Conservation (phyloP, 2,113 vertebrate species). For the Indicator indicator region DNA sequence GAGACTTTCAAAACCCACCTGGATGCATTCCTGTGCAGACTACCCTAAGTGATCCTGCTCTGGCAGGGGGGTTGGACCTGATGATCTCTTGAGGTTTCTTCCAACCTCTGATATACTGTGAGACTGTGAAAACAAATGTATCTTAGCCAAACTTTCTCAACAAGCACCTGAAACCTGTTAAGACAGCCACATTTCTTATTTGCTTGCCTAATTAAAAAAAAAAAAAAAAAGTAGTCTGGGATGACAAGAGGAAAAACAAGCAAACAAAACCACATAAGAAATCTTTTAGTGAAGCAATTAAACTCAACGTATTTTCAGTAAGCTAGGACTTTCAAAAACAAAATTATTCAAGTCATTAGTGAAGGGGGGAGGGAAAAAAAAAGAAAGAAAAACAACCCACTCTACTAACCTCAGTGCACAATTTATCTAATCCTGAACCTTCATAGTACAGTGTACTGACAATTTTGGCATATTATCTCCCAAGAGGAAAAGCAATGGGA, state of each 20-base stretch:
- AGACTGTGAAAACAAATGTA: not conserved
- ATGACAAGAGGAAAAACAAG: not conserved
- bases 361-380: too few relatives aligned
- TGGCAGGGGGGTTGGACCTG: too few relatives aligned
- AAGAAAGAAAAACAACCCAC: rapidly evolving
- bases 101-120: too few relatives aligned
- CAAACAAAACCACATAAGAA: not conserved
- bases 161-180: not conserved
- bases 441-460: not conserved
- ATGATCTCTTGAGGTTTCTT: too few relatives aligned
- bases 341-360: not conserved
- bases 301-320: not conserved
- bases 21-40: too few relatives aligned
- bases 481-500: constrained; percentile 49
- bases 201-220: not conserved
- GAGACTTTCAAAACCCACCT: too few relatives aligned
- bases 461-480: constrained; percentile 12
- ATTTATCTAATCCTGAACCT: constrained; percentile 3
- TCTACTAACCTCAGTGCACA: not conserved
- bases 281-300: not conserved
- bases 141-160: not conserved
- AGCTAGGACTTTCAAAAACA: not conserved
- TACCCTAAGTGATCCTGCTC: too few relatives aligned
- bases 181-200: not conserved
- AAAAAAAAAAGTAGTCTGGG: not conserved